phyloP scores from a whole-genome alignment of 2,113 vertebrate species.

The Boulengeromyrus knoepffleri region DNA sequence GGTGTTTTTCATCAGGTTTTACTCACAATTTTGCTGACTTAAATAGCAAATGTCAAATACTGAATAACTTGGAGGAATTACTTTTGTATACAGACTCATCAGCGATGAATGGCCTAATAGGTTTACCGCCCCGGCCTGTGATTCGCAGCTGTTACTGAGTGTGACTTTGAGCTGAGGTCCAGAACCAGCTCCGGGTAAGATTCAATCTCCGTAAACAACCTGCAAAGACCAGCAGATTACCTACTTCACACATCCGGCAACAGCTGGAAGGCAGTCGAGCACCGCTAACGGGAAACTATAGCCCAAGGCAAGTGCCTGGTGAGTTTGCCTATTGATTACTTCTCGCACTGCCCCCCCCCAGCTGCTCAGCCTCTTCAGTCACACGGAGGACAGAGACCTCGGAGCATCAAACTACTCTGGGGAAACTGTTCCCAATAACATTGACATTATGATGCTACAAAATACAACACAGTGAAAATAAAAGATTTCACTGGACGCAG shows the following conservation, averaged over 20 bases:
- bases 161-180: background rate
- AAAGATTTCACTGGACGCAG: background rate
- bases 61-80: background rate
- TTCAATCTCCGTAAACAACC: background rate
- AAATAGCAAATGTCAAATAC: background rate
- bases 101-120: background rate
- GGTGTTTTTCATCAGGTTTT: background rate
- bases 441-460: background rate
- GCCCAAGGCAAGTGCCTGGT: background rate
- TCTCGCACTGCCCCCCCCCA: background rate
- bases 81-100: background rate
- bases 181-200: background rate
- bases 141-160: background rate
- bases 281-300: background rate
- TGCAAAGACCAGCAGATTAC: background rate
- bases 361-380: background rate
- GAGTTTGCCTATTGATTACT: background rate
- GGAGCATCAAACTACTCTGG: background rate
- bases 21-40: background rate
- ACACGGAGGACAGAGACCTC: background rate
- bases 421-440: background rate
- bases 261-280: background rate
- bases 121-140: background rate
- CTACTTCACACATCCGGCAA: background rate
- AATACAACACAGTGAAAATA: background rate